phyloP scores from a whole-genome alignment of 2,113 vertebrate genomes.

The Plotosus lineatus region DNA sequence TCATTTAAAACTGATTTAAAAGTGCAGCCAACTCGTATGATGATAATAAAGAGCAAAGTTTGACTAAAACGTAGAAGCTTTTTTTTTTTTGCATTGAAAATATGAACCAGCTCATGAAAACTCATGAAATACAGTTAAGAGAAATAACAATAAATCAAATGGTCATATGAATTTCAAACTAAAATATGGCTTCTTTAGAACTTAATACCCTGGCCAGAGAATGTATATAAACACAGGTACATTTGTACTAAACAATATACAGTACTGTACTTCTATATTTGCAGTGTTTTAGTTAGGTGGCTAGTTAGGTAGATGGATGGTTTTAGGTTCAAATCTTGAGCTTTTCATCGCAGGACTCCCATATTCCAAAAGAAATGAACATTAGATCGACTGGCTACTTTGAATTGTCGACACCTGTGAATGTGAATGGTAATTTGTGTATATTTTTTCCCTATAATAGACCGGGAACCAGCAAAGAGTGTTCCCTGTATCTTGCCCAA shows the following conservation, averaged over 20 bases:
- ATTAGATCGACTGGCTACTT: too few relatives aligned
- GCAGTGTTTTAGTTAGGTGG: too few relatives aligned
- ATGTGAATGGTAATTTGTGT: too few relatives aligned
- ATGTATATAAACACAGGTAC: not conserved
- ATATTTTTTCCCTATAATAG: too few relatives aligned
- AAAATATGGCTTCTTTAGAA: not conserved
- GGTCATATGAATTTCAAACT: constrained; percentile 4
- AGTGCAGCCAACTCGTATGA: constrained; percentile 27
- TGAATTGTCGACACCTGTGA: too few relatives aligned
- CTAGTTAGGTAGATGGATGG: too few relatives aligned
- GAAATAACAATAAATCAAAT: constrained; percentile 3
- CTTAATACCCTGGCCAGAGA: not conserved
- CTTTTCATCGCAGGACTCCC: too few relatives aligned
- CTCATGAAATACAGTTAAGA: constrained; percentile 1
- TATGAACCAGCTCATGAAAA: not conserved
- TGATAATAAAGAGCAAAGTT: constrained; percentile 34
- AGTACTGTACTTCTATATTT: too few relatives aligned
- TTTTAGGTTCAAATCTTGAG: too few relatives aligned
- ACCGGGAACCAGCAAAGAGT: too few relatives aligned
- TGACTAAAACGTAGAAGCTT: not conserved
- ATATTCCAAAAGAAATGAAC: too few relatives aligned
- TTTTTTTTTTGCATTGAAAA: not conserved
- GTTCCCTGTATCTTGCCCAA: too few relatives aligned
- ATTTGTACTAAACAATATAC: not conserved
- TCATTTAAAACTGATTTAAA: constrained; percentile 39